These are phyloP conservation scores for Lateolabrax maculatus DNA, from an alignment of 2,797 vertebrate species.

Conservation along the genomic window DNA sequence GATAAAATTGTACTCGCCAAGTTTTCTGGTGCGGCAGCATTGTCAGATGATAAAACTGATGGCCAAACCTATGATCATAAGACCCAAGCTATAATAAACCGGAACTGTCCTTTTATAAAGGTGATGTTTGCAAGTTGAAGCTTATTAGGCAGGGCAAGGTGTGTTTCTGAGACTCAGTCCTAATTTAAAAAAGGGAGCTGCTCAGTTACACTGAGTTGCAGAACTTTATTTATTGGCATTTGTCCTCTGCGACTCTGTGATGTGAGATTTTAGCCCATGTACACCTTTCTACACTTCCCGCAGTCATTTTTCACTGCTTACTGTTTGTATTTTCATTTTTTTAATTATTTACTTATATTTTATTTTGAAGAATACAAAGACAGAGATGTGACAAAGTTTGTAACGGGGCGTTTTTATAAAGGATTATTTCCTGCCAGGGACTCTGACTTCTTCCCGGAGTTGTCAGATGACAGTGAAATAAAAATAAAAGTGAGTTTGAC, in stretches of 20 bases:
- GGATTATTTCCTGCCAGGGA: constrained; percentile 24
- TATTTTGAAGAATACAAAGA: constrained; percentile 23
- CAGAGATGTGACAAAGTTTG: neutral
- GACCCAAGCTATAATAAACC: neutral
- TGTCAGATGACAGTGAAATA: neutral
- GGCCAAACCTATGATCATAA: neutral
- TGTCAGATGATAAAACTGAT: neutral
- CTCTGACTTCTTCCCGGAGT: neutral
- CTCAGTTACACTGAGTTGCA: neutral
- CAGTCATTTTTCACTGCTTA: constrained; percentile 19
- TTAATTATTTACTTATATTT: constrained; percentile 8
- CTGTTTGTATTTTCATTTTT: neutral
- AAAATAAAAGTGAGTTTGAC: neutral
- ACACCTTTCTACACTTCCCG: neutral
- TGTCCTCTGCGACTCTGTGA: neutral
- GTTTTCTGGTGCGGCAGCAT: neutral
- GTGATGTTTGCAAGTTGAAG: neutral
- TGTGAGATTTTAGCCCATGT: neutral
- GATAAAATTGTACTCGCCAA: neutral
- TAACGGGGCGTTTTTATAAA: constrained; percentile 3
- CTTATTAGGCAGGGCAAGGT: neutral
- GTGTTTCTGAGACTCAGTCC: neutral
- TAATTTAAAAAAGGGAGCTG: neutral
- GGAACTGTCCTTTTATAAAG: neutral
- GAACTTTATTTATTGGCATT: constrained; percentile 1